Conservation (phyloP, 2,797 vertebrate species). For the Pipistrellus pygmaeus region DNA sequence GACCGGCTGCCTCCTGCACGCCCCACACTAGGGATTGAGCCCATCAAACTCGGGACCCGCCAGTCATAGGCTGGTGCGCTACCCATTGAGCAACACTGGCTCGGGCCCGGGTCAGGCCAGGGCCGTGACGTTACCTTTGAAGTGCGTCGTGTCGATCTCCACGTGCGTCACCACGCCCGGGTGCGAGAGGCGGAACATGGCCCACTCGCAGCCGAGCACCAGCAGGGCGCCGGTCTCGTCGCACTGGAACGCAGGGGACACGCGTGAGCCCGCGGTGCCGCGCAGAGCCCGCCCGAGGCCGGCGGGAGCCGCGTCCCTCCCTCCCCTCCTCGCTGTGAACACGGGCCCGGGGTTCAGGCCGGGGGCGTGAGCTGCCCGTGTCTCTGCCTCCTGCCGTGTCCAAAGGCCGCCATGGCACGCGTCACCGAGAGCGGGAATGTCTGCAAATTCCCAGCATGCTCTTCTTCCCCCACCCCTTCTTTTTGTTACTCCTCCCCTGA, state of each 20-base stretch:
- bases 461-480: no score
- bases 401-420: no score
- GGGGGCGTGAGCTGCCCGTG: no score
- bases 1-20: no score
- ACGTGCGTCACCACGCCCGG: conserved; percentile 88
- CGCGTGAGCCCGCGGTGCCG: fast-evolving
- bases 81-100: no score
- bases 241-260: conserved; percentile 81
- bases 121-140: conserved; percentile 88
- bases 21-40: no score
- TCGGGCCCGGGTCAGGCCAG: no score
- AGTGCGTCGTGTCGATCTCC: conserved; percentile 92
- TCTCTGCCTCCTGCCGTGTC: neutral
- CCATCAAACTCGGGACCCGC: no score
- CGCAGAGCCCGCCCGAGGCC: neutral
- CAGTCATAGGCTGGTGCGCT: no score
- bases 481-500: no score
- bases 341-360: neutral
- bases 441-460: neutral
- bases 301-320: fast-evolving
- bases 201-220: conserved; percentile 91
- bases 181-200: conserved; percentile 90
- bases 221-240: conserved; percentile 89
- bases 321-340: neutral
- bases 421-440: no score